Evolutionary conservation across 2,113 vertebrate species (phyloP).

Genomic region (Pluvianellus socialis): DNA sequence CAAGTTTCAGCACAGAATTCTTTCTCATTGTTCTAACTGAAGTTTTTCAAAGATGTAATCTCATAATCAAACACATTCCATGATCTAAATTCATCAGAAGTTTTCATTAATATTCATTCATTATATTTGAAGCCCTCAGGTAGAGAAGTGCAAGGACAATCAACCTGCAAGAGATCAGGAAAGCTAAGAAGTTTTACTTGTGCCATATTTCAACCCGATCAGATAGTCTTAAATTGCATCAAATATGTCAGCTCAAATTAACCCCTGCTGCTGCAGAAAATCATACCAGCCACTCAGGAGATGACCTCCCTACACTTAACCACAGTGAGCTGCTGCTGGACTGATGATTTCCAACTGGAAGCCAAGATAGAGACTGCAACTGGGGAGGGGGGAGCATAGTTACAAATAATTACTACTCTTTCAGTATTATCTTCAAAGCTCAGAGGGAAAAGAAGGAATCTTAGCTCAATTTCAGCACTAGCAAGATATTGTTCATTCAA

Average conservation of each 20-base stretch:
- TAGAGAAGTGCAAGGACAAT: neutral
- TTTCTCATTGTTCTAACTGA: neutral
- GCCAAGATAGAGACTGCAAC: neutral
- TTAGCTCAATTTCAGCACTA: neutral
- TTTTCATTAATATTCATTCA: conserved; percentile 38
- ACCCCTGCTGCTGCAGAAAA: neutral
- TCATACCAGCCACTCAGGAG: neutral
- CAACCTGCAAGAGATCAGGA: neutral
- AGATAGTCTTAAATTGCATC: neutral
- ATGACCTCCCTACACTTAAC: neutral
- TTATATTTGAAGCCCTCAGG: conserved; percentile 11
- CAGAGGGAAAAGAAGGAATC: neutral
- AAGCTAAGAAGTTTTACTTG: neutral
- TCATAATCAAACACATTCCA: conserved; percentile 23
- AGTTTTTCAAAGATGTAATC: conserved; percentile 13
- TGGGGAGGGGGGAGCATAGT: neutral
- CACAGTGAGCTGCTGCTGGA: neutral
- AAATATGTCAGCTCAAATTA: neutral
- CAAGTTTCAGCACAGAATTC: neutral
- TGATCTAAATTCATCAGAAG: conserved; percentile 5
- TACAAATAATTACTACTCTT: neutral
- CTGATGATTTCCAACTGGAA: neutral
- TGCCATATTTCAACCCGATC: neutral
- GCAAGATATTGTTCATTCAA: neutral
- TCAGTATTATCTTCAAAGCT: neutral